Evolutionary conservation across 2,888 invertebrate genomes (phyloP).

Genomic region (Macaria notata): DNA sequence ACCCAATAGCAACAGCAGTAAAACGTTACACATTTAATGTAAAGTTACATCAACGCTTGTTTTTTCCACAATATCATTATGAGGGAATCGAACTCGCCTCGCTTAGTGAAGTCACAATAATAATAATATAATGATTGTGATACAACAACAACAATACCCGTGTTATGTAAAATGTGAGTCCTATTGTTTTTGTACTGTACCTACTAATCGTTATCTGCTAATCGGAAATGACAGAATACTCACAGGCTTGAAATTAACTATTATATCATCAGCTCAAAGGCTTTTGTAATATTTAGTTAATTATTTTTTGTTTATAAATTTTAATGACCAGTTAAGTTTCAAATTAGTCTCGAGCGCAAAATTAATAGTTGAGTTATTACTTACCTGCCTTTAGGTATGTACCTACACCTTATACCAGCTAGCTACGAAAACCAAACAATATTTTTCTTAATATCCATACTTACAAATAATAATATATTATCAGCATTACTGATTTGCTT

Average conservation of each 20-base stretch:
- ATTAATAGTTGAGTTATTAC: no score
- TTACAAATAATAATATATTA: no score
- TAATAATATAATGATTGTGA: not conserved
- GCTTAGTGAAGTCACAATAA: not conserved
- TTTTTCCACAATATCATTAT: conserved; percentile 16
- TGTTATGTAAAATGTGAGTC: conserved; percentile 4
- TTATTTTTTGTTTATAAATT: no score
- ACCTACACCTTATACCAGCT: no score
- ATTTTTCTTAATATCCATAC: no score
- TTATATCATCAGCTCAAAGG: not conserved
- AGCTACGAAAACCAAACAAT: no score
- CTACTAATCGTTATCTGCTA: not conserved
- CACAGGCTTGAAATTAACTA: not conserved
- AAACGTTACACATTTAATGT: not conserved
- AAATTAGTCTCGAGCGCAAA: no score
- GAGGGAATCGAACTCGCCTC: conserved; percentile 11
- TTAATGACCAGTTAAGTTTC: no score
- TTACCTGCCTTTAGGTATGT: no score
- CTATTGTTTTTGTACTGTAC: conserved; percentile 1
- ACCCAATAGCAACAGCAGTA: no score
- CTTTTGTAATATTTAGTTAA: no score
- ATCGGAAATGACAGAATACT: conserved; percentile 1
- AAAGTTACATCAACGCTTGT: conserved; percentile 2
- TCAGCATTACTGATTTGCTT: no score
- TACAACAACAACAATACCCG: conserved; percentile 6